Base-by-base conservation (phyloP, 1,140 invertebrate genomes). In the Drosophila hydei region DNA sequence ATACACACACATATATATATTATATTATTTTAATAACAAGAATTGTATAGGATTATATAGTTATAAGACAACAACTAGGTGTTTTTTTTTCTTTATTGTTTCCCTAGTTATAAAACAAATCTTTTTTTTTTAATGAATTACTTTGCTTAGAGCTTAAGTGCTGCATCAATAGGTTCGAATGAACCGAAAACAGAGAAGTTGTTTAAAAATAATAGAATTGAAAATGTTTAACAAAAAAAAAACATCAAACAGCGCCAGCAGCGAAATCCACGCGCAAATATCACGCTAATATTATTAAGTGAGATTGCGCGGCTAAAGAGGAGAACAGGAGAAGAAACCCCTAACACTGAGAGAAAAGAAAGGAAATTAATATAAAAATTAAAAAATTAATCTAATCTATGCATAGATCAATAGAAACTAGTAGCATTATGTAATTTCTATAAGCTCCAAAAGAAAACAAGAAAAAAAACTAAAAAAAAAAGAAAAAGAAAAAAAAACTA, bases 271-370 rank as follows among this genome's bases (percentile, higher is more conserved):
- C 50, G 65, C 72, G 60, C 72, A 70, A 55, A 55, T 51, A 42
- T 72, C 62, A 77, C 56, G 77, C 63, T 67, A 83, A 71, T 83
- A 81, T 78, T 84, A 84, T 75, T 75, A 75, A 85, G 74, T 79
- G 76, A 62, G 52, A 61, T 64, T 76, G 69, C 45, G 63, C 52
- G 47, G 16, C 7, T 3, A 45, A 45, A 45, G 18, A 19, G 8
- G 43, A 51, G 43, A 18, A n/a, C 19, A 50, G 6, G 3, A 43
- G 14, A 18, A 58, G 4, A 21, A 40, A 40, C 4, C 6, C 1
- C 7, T 42, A 43, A 18, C 14, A 43, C 42, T 27, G 11, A 51
- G 11, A 50, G 30, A 42, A 42, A 40, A 16, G 38, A 40, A 38
- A 40, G 38, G 14, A 40, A 58, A 4, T 23, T 12, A 45, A 59